phyloP scores from a whole-genome alignment of 2,888 invertebrate species.

The Leucophora obtusa region DNA sequence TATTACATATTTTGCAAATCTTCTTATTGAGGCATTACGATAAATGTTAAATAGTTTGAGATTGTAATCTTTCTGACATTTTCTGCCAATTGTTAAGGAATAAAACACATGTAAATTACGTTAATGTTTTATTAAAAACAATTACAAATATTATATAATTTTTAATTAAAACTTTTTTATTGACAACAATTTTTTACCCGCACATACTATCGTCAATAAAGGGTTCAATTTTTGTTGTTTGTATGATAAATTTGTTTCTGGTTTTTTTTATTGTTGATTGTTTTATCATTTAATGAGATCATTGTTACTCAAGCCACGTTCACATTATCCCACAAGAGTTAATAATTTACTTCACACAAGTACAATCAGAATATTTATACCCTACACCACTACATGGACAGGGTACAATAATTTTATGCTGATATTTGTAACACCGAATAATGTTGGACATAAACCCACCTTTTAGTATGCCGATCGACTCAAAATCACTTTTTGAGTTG shows the following conservation, averaged over 20 bases:
- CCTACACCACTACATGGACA: too few relatives aligned
- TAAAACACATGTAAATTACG: conserved; percentile 32
- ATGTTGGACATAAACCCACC: too few relatives aligned
- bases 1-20: background rate
- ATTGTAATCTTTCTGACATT: conserved; percentile 49
- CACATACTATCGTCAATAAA: conserved; percentile 5
- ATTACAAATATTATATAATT: background rate
- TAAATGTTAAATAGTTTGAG: conserved; percentile 34
- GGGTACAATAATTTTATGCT: too few relatives aligned
- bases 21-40: background rate
- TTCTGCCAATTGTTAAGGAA: conserved; percentile 44
- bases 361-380: too few relatives aligned
- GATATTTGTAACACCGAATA: too few relatives aligned
- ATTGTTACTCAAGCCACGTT: too few relatives aligned
- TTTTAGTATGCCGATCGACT: too few relatives aligned
- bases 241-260: conserved; percentile 4
- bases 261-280: background rate
- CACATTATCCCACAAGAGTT: too few relatives aligned
- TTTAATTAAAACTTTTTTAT: conserved; percentile 8
- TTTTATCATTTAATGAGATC: conserved; percentile 63
- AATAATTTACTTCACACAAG: too few relatives aligned
- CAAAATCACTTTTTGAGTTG: too few relatives aligned
- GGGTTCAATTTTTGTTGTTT: conserved; percentile 21
- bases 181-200: background rate
- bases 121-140: background rate